These are phyloP conservation scores for Alcis repandata DNA, from an alignment of 2,888 invertebrate genomes.

Conservation along the genomic window DNA sequence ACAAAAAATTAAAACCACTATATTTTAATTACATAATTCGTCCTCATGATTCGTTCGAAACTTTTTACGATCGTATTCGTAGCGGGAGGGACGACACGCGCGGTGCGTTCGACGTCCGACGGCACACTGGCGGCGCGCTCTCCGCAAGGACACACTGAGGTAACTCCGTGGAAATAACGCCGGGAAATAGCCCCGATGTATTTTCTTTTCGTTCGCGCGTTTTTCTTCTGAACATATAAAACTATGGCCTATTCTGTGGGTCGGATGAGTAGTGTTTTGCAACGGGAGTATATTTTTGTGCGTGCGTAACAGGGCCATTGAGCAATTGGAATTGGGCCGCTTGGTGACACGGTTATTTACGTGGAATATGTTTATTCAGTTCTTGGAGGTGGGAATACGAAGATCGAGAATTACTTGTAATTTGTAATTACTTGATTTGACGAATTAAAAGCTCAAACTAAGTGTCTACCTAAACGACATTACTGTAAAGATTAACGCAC, in stretches of 20 bases:
- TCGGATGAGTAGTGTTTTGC: conserved; percentile 40
- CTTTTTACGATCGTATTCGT: conserved; percentile 73
- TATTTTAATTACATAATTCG: conserved; percentile 72
- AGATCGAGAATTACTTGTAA: neutral
- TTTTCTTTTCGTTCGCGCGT: conserved; percentile 52
- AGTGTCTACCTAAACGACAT: too few relatives aligned
- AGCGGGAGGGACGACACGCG: conserved; percentile 53
- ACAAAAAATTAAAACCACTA: conserved; percentile 54
- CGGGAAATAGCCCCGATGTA: conserved; percentile 54
- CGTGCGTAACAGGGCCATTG: conserved; percentile 50
- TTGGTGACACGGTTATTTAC: conserved; percentile 38
- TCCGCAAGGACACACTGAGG: conserved; percentile 66
- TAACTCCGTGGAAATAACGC: conserved; percentile 66
- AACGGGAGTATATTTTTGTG: conserved; percentile 51
- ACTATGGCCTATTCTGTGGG: conserved; percentile 39
- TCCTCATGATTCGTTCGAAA: conserved; percentile 82
- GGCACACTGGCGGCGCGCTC: conserved; percentile 58
- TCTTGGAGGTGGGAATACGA: conserved; percentile 3
- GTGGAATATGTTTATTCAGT: conserved; percentile 28
- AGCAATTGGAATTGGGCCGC: conserved; percentile 26
- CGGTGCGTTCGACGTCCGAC: conserved; percentile 60
- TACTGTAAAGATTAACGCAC: too few relatives aligned
- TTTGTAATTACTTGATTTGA: neutral
- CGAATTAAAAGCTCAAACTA: too few relatives aligned
- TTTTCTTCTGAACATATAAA: conserved; percentile 61